Base-by-base conservation (phyloP, 2,113 vertebrate genomes). In the Gnathonemus longibarbis region DNA sequence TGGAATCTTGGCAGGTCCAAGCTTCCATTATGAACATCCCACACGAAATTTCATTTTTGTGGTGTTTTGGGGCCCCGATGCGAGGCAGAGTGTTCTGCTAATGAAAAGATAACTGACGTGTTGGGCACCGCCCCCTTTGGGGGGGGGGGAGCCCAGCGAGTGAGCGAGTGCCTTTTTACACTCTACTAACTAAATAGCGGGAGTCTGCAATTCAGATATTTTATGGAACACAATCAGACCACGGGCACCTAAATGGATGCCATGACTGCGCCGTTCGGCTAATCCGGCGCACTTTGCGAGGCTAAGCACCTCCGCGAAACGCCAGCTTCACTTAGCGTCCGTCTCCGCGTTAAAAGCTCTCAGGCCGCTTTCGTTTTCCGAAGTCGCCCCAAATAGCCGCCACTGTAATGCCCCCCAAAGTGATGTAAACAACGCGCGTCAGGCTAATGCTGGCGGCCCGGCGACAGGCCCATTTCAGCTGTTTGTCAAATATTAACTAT, bases 161-260 rank as follows among this genome's bases (percentile, higher is more conserved):
- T 48, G 48, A 87, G 35, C 74, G 31, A 56, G 85, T 80, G 85
- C 35, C 35, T 87, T 86, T 90, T 87, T 90, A 85, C 80, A 90
- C 53, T 35, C 80, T 90, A 50, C 56, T 87, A 80, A 90, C 58
- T 74, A 90, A 90, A 90, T 90, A 66, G 89, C 85, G 66, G 48
- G 46, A 90, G 84, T 88, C 84, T 62, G 62, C 45, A 77, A 90
- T 88, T 49, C 48, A 77, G 89, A 90, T 87, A 58, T 87, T 90
- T 77, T 88, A 87, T 52, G 62, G 89, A 19, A 74, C 84, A 77
- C 84, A 87, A 87, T 70, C 62, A 88, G 66, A 62, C 15, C 58
- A 88, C 52, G 85, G 87, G 85, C 48, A 49, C 88, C 48, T 87
- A 77, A 56, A 74, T 35, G 62, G 89, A 53, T 80, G 89, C 87